phyloP scores from a whole-genome alignment of 2,797 vertebrate genomes.

The Hybognathus amarus region DNA sequence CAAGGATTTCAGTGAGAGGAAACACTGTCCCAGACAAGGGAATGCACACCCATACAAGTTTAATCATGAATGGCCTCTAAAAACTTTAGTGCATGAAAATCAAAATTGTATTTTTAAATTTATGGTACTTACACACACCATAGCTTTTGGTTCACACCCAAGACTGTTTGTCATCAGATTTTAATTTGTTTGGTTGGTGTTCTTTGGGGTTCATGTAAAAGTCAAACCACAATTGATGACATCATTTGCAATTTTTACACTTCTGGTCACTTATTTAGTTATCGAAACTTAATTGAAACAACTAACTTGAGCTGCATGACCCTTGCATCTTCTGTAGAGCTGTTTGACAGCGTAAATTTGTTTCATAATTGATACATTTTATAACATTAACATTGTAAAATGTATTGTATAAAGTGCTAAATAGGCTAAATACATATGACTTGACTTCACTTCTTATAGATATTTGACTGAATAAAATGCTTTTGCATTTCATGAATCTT shows the following conservation, averaged over 20 bases:
- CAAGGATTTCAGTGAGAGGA: not conserved
- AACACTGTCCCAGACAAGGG: not conserved
- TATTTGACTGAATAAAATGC: not conserved
- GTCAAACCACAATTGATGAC: not conserved
- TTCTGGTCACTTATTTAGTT: not conserved
- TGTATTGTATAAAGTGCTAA: not conserved
- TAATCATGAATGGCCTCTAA: not conserved
- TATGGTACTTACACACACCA: not conserved
- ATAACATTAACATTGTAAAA: not conserved
- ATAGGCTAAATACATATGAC: not conserved
- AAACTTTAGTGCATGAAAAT: not conserved
- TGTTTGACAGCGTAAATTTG: not conserved
- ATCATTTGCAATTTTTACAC: not conserved
- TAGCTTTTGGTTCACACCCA: no score
- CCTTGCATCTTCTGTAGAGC: not conserved
- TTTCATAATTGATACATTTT: not conserved
- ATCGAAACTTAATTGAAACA: not conserved
- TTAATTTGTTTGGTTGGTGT: no score
- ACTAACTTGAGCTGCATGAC: not conserved
- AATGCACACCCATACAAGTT: not conserved
- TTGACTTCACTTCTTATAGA: not conserved
- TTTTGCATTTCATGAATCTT: not conserved
- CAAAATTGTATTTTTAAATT: not conserved
- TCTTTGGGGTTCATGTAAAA: not conserved
- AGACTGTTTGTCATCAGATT: no score